Conservation (phyloP, 1,140 invertebrate genomes). For the Ceratosolen solmsi region DNA sequence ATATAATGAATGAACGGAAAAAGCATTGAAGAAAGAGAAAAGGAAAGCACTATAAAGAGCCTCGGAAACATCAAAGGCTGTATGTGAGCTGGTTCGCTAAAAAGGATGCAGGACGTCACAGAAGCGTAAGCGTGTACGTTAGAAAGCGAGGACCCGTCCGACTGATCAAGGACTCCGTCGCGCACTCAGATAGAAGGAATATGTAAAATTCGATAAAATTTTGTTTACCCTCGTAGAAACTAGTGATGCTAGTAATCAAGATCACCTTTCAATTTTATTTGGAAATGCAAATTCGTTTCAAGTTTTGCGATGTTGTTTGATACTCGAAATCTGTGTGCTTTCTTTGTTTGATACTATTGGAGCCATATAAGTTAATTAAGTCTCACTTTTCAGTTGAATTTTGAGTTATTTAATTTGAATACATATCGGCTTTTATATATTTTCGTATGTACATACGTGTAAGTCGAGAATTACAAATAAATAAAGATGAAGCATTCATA, state of each 20-base stretch:
- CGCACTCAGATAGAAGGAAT: background rate
- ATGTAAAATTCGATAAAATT: slow-evolving; percentile 25
- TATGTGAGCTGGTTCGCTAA: too few species aligned
- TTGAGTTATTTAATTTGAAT: too few species aligned
- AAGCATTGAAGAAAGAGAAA: background rate
- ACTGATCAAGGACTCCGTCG: background rate
- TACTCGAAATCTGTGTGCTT: background rate
- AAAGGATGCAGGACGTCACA: background rate
- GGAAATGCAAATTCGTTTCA: background rate
- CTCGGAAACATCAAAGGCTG: too few species aligned
- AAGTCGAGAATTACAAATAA: too few species aligned
- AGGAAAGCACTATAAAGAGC: too few species aligned
- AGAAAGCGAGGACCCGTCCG: background rate
- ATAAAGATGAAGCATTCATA: too few species aligned
- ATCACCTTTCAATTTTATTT: background rate
- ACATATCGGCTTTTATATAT: too few species aligned
- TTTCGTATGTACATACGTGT: too few species aligned
- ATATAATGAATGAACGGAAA: slow-evolving; percentile 10
- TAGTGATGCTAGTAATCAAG: background rate
- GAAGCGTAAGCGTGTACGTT: background rate
- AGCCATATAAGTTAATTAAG: background rate
- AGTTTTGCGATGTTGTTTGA: background rate
- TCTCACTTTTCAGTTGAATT: too few species aligned
- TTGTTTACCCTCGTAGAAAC: background rate
- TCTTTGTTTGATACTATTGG: background rate